Percentiles rank a stretch among this genome's conserved stretches.
Evolutionary conservation across 2,797 vertebrate species (phyloP).

Genomic region (Cuniculus paca): DNA sequence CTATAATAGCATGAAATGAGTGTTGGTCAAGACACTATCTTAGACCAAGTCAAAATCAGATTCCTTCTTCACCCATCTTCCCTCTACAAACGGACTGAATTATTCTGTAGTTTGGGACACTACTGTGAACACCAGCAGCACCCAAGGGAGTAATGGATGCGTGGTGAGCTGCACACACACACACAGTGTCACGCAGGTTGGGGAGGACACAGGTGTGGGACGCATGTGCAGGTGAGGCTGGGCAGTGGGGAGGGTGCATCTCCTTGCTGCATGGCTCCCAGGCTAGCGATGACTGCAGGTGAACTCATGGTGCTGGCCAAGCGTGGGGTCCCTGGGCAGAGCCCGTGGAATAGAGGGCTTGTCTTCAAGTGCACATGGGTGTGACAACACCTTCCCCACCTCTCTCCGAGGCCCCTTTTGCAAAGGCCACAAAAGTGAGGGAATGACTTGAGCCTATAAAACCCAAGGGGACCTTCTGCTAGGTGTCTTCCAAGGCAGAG

Average conservation of each 20-base stretch:
- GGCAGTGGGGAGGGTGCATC: background rate
- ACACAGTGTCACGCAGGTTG: background rate
- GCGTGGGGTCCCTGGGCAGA: background rate
- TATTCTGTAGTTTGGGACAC: background rate
- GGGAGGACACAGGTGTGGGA: background rate
- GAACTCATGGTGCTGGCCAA: background rate
- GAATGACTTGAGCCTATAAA: background rate
- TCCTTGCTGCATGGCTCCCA: background rate
- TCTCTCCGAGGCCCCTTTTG: background rate
- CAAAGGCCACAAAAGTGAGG: background rate
- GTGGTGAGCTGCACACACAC: background rate
- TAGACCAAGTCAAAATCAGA: slow-evolving; percentile 20
- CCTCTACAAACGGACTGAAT: background rate
- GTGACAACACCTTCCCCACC: background rate
- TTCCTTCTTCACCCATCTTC: background rate
- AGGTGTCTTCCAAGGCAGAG: background rate
- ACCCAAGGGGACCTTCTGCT: background rate
- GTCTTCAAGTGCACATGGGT: background rate
- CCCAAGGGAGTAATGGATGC: background rate
- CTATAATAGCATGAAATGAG: background rate
- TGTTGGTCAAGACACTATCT: background rate
- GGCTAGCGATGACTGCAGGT: no score
- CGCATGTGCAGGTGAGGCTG: background rate
- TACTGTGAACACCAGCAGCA: background rate
- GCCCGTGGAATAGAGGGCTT: background rate